Percentiles rank a stretch among this genome's conserved stretches.
Evolutionary conservation across 2,113 vertebrate species (phyloP).

Genomic region (Clarias macrocephalus): DNA sequence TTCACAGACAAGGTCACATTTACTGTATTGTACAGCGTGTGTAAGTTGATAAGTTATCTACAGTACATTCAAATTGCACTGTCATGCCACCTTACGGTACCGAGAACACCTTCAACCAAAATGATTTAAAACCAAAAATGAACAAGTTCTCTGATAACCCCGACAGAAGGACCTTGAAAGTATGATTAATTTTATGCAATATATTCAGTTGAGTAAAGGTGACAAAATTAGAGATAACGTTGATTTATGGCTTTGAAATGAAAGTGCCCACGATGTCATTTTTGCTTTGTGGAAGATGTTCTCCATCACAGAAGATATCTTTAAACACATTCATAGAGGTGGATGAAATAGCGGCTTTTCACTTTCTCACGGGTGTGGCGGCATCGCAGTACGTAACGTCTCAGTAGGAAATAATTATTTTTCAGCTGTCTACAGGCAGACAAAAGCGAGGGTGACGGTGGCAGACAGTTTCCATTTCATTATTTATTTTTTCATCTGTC

Average conservation of each 20-base stretch:
- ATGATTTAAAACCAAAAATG: neutral
- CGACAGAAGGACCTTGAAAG: neutral
- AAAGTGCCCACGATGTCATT: neutral
- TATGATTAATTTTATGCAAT: neutral
- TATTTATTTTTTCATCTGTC: conserved; percentile 5
- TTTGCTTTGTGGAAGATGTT: neutral
- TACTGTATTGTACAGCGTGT: neutral
- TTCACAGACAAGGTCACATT: too few species aligned
- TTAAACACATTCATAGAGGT: neutral
- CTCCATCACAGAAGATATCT: neutral
- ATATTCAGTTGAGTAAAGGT: neutral
- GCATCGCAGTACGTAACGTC: neutral
- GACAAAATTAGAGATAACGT: neutral
- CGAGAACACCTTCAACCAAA: neutral
- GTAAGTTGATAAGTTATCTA: neutral
- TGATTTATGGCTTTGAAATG: neutral
- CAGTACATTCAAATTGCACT: neutral
- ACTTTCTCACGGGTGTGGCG: neutral
- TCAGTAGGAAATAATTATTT: neutral
- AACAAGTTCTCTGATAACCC: neutral
- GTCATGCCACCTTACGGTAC: neutral
- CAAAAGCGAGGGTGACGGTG: neutral
- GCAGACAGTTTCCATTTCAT: neutral
- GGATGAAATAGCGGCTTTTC: neutral
- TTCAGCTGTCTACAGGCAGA: neutral